Conservation (phyloP, 1,140 invertebrate genomes). For the Brachionus asplanchnoidis region DNA sequence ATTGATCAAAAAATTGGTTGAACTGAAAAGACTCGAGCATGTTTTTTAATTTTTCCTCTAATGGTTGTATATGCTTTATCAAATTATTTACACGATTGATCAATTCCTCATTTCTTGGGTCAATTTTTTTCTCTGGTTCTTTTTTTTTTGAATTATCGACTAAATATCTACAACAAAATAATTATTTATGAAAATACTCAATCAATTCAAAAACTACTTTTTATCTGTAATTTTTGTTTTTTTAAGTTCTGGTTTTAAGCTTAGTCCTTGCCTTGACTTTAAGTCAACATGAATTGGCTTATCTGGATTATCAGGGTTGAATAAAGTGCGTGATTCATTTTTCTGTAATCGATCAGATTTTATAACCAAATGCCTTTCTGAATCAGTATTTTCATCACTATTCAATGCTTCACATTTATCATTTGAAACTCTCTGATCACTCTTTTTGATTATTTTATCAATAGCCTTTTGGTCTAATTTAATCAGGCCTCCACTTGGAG, state of each 20-base stretch:
- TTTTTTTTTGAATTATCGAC: background rate
- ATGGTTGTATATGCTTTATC: background rate
- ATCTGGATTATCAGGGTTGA: conserved; percentile 67
- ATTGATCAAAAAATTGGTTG: conserved; percentile 20
- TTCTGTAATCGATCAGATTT: background rate
- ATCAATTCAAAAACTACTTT: too few species aligned
- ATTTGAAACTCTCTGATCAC: background rate
- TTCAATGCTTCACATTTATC: background rate
- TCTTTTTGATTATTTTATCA: conserved; percentile 1
- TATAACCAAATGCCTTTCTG: background rate
- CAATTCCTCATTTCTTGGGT: background rate
- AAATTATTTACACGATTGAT: background rate
- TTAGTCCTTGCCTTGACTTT: background rate
- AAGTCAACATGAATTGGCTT: conserved; percentile 64
- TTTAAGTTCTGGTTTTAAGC: background rate
- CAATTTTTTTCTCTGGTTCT: background rate
- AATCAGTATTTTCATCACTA: background rate
- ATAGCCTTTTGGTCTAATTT: conserved; percentile 22
- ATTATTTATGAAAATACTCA: background rate
- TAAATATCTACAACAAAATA: background rate
- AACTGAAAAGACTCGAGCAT: background rate
- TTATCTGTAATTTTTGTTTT: background rate
- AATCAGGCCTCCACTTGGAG: background rate
- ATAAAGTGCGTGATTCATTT: conserved; percentile 52
- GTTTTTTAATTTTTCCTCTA: conserved; percentile 12